Evolutionary conservation across 92 coral and sea anemone genomes (phyloP).

Genomic region (Desmophyllum pertusum): DNA sequence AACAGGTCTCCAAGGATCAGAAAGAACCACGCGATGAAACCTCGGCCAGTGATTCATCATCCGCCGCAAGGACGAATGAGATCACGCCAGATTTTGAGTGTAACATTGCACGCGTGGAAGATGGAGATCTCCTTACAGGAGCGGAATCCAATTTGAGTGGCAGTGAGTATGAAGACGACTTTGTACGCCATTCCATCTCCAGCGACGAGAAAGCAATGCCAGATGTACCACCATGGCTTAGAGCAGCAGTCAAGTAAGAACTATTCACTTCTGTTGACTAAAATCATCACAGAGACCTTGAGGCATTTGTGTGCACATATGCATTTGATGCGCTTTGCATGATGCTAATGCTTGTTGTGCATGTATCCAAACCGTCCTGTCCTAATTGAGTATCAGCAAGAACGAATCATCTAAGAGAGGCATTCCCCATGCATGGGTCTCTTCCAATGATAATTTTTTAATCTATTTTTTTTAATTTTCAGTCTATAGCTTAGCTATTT

Average conservation of each 20-base stretch:
- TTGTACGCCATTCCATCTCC: conserved; percentile 12
- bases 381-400: too few species aligned
- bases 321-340: neutral
- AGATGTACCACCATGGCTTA: conserved; percentile 20
- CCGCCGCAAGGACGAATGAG: neutral
- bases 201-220: conserved; percentile 14
- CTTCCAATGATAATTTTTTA: too few species aligned
- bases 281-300: neutral
- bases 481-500: too few species aligned
- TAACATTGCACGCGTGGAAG: neutral
- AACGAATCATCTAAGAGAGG: too few species aligned
- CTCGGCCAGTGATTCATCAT: neutral
- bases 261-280: neutral
- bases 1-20: conserved; percentile 4
- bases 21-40: neutral
- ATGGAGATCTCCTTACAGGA: neutral
- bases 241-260: conserved; percentile 28
- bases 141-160: neutral
- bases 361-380: too few species aligned
- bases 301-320: too few species aligned
- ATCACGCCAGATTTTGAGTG: conserved; percentile 32
- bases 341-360: neutral
- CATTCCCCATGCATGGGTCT: too few species aligned
- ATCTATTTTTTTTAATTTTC: too few species aligned
- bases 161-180: conserved; percentile 5